phyloP scores from a whole-genome alignment of 2,797 vertebrate genomes.

The Taenioides sp. region DNA sequence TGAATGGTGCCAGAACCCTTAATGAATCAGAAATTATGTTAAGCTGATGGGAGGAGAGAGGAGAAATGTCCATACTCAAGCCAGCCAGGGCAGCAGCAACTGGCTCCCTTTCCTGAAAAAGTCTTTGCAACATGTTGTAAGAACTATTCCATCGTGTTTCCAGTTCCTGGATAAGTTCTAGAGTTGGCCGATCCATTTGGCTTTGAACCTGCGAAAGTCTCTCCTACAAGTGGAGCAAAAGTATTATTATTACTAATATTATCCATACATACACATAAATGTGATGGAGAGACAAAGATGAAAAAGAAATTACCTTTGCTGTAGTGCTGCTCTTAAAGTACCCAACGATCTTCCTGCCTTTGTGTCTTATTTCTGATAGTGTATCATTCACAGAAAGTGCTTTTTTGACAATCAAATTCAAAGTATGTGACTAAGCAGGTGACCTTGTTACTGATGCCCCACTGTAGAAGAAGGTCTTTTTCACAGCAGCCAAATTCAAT shows the following conservation, averaged over 20 bases:
- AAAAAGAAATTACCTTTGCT: not conserved
- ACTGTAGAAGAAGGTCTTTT: not conserved
- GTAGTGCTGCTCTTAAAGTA: not conserved
- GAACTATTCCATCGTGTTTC: not conserved
- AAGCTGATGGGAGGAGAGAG: not conserved
- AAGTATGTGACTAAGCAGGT: not conserved
- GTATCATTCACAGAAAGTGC: not conserved
- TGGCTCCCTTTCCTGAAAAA: not conserved
- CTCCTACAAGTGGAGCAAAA: not conserved
- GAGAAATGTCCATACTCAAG: not conserved
- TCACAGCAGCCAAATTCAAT: not conserved
- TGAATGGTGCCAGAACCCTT: not conserved
- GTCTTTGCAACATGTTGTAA: not conserved
- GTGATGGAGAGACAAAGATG: not conserved
- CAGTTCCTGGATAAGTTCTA: not conserved
- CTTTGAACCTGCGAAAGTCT: not conserved
- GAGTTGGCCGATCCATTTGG: not conserved
- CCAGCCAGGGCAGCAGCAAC: not conserved
- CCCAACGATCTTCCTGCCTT: not conserved
- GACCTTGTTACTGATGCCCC: not conserved
- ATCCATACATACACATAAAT: not conserved
- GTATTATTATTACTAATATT: not conserved
- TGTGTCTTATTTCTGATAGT: not conserved
- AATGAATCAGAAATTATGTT: not conserved
- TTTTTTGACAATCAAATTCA: not conserved